phyloP scores from a whole-genome alignment of 1,140 invertebrate species.

The Lanistes nyassanus region DNA sequence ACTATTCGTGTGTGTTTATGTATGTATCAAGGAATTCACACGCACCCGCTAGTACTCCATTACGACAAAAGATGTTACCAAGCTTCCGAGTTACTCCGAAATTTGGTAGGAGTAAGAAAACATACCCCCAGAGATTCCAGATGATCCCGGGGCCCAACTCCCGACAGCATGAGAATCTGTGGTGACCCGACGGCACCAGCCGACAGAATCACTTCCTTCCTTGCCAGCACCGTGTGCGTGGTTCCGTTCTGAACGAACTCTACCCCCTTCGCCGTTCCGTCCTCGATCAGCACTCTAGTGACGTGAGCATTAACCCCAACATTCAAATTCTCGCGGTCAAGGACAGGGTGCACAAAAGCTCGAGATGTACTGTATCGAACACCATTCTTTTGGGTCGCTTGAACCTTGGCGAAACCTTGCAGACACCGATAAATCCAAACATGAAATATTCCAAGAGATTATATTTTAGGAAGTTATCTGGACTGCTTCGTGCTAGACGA shows the following conservation, averaged over 20 bases:
- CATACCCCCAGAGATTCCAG: slow-evolving; percentile 39
- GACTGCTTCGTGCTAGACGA: too few species aligned
- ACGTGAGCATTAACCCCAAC: slow-evolving; percentile 39
- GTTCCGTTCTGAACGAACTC: slow-evolving; percentile 55
- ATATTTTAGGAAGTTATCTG: too few species aligned
- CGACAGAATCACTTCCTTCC: slow-evolving; percentile 84
- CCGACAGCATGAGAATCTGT: slow-evolving; percentile 90
- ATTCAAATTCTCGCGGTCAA: slow-evolving; percentile 49
- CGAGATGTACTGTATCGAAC: slow-evolving; percentile 44
- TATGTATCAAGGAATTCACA: too few species aligned
- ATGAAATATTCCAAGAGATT: too few species aligned
- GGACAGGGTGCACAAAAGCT: slow-evolving; percentile 45
- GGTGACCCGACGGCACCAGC: slow-evolving; percentile 88
- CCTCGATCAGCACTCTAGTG: slow-evolving; percentile 44
- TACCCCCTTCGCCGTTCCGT: slow-evolving; percentile 54
- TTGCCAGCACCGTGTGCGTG: slow-evolving; percentile 72
- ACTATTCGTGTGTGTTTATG: too few species aligned
- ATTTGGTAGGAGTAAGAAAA: too few species aligned
- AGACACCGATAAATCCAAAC: neutral
- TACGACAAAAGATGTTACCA: too few species aligned
- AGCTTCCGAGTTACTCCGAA: too few species aligned
- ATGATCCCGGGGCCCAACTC: slow-evolving; percentile 77
- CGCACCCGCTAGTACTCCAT: too few species aligned
- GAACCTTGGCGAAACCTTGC: slow-evolving; percentile 32
- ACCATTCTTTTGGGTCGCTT: slow-evolving; percentile 38